These are phyloP conservation scores for Synergus itoensis DNA, from an alignment of 2,888 invertebrate species.

Conservation along the genomic window DNA sequence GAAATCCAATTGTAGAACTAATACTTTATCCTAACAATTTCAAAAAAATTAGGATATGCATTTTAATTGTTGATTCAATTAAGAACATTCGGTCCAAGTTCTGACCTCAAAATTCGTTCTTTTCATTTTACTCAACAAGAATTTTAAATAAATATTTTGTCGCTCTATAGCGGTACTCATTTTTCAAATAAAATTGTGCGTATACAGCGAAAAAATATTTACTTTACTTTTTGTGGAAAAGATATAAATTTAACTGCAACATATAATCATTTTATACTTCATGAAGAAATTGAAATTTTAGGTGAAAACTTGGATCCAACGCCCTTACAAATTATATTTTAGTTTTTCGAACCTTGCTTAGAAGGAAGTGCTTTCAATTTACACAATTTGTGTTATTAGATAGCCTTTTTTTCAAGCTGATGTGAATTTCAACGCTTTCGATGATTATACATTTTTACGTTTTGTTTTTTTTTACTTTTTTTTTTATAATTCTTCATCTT, in stretches of 20 bases:
- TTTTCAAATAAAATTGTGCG: no score
- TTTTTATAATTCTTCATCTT: conserved; percentile 40
- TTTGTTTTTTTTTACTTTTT: background rate
- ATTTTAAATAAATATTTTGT: no score
- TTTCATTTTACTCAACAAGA: no score
- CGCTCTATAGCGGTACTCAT: no score
- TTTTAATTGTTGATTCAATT: background rate
- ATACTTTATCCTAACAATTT: background rate
- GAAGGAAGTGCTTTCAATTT: conserved; percentile 27
- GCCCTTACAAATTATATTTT: background rate
- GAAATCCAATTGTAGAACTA: background rate
- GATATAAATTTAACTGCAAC: background rate
- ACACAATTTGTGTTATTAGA: background rate
- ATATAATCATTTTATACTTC: no score
- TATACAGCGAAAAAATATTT: no score
- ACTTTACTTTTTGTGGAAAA: background rate
- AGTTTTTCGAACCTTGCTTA: conserved; percentile 21
- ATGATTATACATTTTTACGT: background rate
- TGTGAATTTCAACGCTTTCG: background rate
- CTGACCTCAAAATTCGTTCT: no score
- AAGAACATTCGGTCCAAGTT: no score
- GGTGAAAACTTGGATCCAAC: background rate
- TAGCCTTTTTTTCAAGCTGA: background rate
- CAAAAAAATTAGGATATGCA: background rate
- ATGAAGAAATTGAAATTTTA: background rate